Base-by-base conservation (phyloP, 1,140 invertebrate species). In the Andricus grossulariae region DNA sequence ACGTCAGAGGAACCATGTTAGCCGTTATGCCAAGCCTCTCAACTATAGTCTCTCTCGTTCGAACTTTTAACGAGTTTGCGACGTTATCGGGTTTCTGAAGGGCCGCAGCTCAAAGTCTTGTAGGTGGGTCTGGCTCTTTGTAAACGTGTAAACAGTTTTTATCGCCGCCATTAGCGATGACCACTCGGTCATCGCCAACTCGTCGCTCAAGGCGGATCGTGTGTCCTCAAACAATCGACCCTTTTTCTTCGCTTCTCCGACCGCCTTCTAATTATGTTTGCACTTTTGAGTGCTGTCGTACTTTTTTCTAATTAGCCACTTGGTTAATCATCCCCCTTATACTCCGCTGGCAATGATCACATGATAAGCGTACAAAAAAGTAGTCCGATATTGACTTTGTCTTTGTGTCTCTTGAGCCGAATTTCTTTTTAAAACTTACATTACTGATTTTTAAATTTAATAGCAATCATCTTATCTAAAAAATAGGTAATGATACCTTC, bases 191-290 rank as follows among this genome's bases (percentile, higher is more conserved):
- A 84, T 83, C 82, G 78, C 75, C 74, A 81, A 82, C 80, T 57
- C 55, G 16, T 32, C 19, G 74, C 54, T 77, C 75, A 85, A 85
- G 83, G 76, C 76, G 80, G 86, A 90, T 90, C 87, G 82, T 82
- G 82, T 89, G 85, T 90, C 88, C 85, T 89, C 88, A 89, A 89
- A 90, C 88, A 90, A 85, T 88, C 79, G 78, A 86, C 81, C 84
- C 84, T 81, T 88, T 87, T 88, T 88, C 84, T 89, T 86, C 83
- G 83, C 39, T 11, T 87, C 84, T 84, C 82, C 78, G 74, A 85
- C 82, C 73, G 75, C 80, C 84, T 82, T 85, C 86, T 89, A 89
- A 88, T 88, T 88, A 89, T 88, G 86, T 90, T 90, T 90, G 77
- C 86, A 57, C 72, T 83, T 72, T 82, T 87, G 86, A 88, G 88